Evolutionary conservation across 2,113 vertebrate species (phyloP).

Genomic region (Chitala chitala): DNA sequence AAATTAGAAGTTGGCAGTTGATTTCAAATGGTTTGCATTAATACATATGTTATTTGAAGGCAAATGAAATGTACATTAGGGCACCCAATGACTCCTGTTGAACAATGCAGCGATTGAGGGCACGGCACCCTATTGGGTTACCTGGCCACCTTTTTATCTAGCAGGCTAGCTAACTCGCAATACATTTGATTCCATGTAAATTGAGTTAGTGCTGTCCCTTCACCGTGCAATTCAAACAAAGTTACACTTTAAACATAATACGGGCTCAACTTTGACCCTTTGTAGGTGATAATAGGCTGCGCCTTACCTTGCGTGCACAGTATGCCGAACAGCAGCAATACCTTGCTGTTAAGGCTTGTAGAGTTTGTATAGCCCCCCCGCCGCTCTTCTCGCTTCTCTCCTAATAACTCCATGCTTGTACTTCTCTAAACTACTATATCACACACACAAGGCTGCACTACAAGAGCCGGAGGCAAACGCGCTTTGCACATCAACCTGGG

Average conservation of each 20-base stretch:
- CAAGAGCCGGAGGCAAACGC: background rate
- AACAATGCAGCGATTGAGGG: background rate
- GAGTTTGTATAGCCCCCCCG: conserved; percentile 22
- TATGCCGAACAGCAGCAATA: conserved; percentile 34
- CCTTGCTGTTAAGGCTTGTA: conserved; percentile 25
- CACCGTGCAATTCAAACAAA: no score
- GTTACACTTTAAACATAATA: no score
- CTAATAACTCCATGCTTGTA: conserved; percentile 47
- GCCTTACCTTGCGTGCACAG: conserved; percentile 58
- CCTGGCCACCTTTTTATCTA: no score
- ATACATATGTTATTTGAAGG: background rate
- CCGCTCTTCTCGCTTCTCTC: conserved; percentile 29
- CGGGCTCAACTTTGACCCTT: background rate
- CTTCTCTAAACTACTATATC: conserved; percentile 5
- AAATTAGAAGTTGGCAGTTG: background rate
- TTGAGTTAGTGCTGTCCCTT: no score
- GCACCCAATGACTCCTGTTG: background rate
- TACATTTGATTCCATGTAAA: no score
- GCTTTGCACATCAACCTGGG: conserved; percentile 38
- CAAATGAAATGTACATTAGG: background rate
- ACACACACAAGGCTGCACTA: conserved; percentile 21
- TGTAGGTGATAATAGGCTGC: background rate
- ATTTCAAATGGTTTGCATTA: background rate
- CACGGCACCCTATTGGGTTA: background rate
- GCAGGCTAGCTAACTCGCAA: no score